phyloP scores from a whole-genome alignment of 2,888 invertebrate species.

The Elgonia sp. region DNA sequence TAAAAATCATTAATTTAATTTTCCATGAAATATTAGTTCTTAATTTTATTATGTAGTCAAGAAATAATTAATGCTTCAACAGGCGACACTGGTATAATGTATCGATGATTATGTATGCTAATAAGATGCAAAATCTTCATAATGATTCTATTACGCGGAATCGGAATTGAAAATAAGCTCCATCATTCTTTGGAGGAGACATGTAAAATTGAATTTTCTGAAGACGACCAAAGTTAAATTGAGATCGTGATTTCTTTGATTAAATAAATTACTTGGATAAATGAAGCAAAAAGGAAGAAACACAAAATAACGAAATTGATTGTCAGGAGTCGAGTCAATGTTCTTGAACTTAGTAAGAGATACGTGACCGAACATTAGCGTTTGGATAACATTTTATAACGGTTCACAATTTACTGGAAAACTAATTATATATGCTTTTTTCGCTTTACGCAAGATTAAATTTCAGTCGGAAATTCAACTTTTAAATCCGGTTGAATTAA shows the following conservation, averaged over 20 bases:
- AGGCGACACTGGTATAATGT: too few relatives aligned
- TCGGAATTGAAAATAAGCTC: conserved; percentile 30
- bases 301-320: neutral
- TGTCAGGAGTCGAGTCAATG: conserved; percentile 28
- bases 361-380: conserved; percentile 32
- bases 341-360: conserved; percentile 46
- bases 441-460: conserved; percentile 1
- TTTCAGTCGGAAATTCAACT: neutral
- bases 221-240: neutral
- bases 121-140: conserved; percentile 35
- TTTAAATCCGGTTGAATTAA: neutral
- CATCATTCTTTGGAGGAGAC: conserved; percentile 15
- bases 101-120: conserved; percentile 31
- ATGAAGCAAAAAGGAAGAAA: neutral
- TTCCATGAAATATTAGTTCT: too few relatives aligned
- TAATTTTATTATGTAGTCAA: too few relatives aligned
- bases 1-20: too few relatives aligned
- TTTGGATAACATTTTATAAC: conserved; percentile 43
- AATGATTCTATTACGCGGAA: conserved; percentile 30
- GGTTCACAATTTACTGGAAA: conserved; percentile 7
- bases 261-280: neutral
- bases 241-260: conserved; percentile 19
- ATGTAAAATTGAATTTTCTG: conserved; percentile 1
- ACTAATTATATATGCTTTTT: conserved; percentile 31
- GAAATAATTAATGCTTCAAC: too few relatives aligned